Evolutionary conservation across 53 echinoderm and acorn worm species (phyloP).

Genomic region (Holothuria leucospilota): DNA sequence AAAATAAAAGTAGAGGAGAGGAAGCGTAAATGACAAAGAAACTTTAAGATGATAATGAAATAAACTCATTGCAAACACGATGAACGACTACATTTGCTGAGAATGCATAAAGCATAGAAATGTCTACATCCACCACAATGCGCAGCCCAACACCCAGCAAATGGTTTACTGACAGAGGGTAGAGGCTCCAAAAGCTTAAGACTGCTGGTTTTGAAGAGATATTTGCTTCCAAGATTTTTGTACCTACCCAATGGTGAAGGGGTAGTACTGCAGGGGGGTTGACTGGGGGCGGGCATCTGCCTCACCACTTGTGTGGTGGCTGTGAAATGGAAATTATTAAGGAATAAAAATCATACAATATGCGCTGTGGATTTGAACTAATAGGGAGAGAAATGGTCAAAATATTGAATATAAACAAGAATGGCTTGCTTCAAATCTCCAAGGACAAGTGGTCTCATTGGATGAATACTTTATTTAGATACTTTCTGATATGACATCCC

Average conservation of each 20-base stretch:
- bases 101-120: slow-evolving; percentile 22
- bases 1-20: slow-evolving; percentile 1
- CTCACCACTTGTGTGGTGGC: slow-evolving; percentile 30
- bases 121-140: slow-evolving; percentile 46
- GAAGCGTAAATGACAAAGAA: neutral
- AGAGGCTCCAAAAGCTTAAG: neutral
- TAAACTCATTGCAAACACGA: slow-evolving; percentile 7
- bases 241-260: slow-evolving; percentile 53
- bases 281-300: slow-evolving; percentile 38
- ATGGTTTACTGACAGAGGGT: slow-evolving; percentile 10
- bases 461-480: no score
- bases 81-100: slow-evolving; percentile 21
- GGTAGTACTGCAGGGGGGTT: slow-evolving; percentile 55
- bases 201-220: slow-evolving; percentile 25
- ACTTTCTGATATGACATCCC: no score
- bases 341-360: neutral
- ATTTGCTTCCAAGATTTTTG: neutral
- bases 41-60: slow-evolving; percentile 2
- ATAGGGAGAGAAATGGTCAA: no score
- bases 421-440: no score
- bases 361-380: no score
- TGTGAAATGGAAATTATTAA: slow-evolving; percentile 37
- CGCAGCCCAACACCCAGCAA: slow-evolving; percentile 32
- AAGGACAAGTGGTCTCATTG: no score
- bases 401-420: no score